Evolutionary conservation across 1,140 invertebrate genomes (phyloP), one percentile per base, ranked within the genome.

Genomic region (Ladona fulva): DNA sequence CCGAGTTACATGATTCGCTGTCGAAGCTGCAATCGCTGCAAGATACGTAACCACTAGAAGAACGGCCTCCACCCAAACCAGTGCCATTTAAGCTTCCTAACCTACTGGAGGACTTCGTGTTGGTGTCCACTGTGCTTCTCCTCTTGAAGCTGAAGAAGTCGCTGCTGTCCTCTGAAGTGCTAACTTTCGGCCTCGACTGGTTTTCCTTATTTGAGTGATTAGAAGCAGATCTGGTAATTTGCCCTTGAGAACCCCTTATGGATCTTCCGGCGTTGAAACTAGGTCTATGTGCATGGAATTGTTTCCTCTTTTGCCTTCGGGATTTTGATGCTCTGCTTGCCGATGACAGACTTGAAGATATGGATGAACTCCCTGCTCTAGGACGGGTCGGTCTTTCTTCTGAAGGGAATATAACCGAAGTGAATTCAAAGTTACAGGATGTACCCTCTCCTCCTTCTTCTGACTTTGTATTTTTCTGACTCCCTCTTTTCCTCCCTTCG

Each of bases 1-100:
- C 94, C 0, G 93, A 93, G 82, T 95, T 94, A 82, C 93, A 95
- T 12, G 91, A 91, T 80, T 94, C 93, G 12, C 91, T 93, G 81
- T 94, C 93, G 82, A 91, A 92, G 78, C 90, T 92, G 83, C 93
- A 95, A 84, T 95, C 94, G 25, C 92, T 94, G 83, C 93, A 95
- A 16, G 92, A 94, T 8, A 95, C 92, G 81, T 94, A 95, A 10
- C 87, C 88, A 75, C 86, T 87, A 81, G 86, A 86, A 77, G 85
- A 87, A 25, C 86, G 81, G 77, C 86, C 86, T 3, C 85, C 85
- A 14, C 82, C 81, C n/a, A 73, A 25, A 19, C 78, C 25, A 22
- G 80, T 77, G 29, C 78, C 82, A 10, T 83, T 76, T 8, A 37
- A 1, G 85, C 85, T 85, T 76, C 76, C 80, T 59, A 80, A 66